Conservation (phyloP, 64 coral and sea anemone species). For the Montipora foliosa region DNA sequence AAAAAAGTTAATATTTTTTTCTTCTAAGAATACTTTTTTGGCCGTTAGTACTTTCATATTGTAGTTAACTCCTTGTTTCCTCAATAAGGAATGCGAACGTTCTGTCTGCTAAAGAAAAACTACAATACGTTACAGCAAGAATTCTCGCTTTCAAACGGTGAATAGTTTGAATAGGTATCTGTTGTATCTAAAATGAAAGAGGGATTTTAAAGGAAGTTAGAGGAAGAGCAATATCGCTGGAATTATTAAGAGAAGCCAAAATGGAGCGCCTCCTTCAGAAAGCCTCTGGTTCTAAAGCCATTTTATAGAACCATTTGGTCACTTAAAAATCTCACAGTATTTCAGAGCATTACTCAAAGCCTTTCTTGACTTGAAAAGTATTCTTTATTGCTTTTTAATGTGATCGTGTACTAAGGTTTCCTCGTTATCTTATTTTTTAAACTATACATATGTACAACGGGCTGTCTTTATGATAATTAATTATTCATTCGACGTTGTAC, state of each 20-base stretch:
- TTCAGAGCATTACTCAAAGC: no score
- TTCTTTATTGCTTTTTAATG: background rate
- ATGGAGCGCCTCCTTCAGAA: background rate
- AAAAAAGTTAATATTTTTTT: no score
- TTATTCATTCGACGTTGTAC: background rate
- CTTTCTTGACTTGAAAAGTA: no score
- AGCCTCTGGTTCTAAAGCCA: background rate
- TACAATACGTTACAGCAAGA: background rate
- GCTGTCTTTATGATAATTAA: background rate
- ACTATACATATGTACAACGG: background rate
- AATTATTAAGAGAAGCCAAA: conserved; percentile 10
- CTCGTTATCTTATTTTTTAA: no score
- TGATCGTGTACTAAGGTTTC: background rate
- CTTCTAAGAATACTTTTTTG: no score
- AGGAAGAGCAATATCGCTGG: conserved; percentile 25
- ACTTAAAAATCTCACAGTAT: no score
- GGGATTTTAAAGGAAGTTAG: background rate
- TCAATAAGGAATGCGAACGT: no score
- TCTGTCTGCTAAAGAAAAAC: background rate
- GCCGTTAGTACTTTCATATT: no score
- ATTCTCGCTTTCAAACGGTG: background rate
- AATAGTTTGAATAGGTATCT: conserved; percentile 19
- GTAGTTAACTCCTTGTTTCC: no score
- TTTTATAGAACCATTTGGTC: no score
- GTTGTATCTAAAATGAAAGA: background rate